These are phyloP conservation scores for Orthosia gracilis DNA, from an alignment of 2,888 invertebrate genomes.

Conservation along the genomic window DNA sequence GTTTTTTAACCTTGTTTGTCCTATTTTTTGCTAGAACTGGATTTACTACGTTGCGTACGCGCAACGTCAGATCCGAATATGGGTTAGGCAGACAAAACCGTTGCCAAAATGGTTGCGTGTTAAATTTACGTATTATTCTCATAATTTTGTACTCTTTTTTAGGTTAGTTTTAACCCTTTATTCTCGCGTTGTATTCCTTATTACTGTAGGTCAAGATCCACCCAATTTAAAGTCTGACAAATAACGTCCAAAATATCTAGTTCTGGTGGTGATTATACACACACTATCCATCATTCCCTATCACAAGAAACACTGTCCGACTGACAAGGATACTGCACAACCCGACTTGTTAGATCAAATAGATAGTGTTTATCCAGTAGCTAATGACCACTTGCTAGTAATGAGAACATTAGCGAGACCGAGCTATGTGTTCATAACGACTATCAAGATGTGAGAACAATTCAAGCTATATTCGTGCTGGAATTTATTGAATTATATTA, in stretches of 20 bases:
- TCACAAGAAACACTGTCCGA: not conserved
- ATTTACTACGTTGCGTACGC: not conserved
- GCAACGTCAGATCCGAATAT: not conserved
- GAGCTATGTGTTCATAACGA: conserved; percentile 41
- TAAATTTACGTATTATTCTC: not conserved
- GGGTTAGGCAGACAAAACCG: not conserved
- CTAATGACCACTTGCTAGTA: conserved; percentile 48
- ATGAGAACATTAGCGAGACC: conserved; percentile 54
- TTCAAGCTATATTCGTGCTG: not conserved
- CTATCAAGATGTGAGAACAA: conserved; percentile 45
- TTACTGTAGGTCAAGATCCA: too few relatives aligned
- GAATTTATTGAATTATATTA: conserved; percentile 41
- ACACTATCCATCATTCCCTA: conserved; percentile 17
- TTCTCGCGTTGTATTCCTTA: too few relatives aligned
- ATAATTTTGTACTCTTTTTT: not conserved
- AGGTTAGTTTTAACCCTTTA: not conserved
- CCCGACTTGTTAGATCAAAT: conserved; percentile 33
- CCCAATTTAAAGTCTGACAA: too few relatives aligned
- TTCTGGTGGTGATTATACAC: not conserved
- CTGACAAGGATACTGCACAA: conserved; percentile 35
- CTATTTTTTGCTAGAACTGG: not conserved
- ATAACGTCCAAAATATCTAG: too few relatives aligned
- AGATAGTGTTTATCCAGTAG: conserved; percentile 51
- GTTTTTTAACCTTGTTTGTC: not conserved
- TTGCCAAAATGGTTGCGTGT: not conserved